Base-by-base conservation (phyloP, 2,888 invertebrate genomes). In the Aleiodes leptofemur region DNA sequence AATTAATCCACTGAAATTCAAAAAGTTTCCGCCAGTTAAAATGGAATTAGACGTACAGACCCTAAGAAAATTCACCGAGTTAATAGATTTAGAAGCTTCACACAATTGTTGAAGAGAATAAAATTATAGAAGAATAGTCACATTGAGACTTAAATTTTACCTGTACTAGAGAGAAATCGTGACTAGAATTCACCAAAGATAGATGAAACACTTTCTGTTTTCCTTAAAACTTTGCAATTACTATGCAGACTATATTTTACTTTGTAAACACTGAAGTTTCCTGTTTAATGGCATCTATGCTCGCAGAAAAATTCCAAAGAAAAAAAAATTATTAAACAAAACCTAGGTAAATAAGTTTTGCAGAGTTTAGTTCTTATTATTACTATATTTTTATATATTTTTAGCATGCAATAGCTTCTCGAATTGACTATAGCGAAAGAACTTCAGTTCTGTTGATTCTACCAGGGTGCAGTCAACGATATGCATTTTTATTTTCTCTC, bases 161-260 rank as follows among this genome's bases (percentile, higher is more conserved):
- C 34, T 34, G 59, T 34, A 34, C 11, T 64, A 16, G 38, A 64
- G 29, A 11, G 14, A 48, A 38, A 48, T 71, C 59, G 61, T 61
- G 59, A 61, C 51, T 59, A 61, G 71, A 71, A 61, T 71, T 59
- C 13, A 50, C 34, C n/a, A 34, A 14, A 71, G 57, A 71, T 71
- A 48, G 16, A 50, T 7, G 48, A 31, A 48, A 71, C 53, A 43
- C 48, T 50, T 14, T 34, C 29, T 59, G 51, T 59, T 66, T 9
- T 68, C n/a, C 13, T 48, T 29, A 57, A 23, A 53, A 57, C 51
- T 69, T 73, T 69, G 59, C n/a, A 73, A 73, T 59, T 69, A 69
- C 69, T 57, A 29, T 16, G 9, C 43, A 31, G 14, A 61, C 38
- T 61, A 13, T 64, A 64, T 43, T 43, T 11, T 43, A 48, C 48